Base-by-base conservation (phyloP, 92 coral and sea anemone species). In the Porites evermanni region DNA sequence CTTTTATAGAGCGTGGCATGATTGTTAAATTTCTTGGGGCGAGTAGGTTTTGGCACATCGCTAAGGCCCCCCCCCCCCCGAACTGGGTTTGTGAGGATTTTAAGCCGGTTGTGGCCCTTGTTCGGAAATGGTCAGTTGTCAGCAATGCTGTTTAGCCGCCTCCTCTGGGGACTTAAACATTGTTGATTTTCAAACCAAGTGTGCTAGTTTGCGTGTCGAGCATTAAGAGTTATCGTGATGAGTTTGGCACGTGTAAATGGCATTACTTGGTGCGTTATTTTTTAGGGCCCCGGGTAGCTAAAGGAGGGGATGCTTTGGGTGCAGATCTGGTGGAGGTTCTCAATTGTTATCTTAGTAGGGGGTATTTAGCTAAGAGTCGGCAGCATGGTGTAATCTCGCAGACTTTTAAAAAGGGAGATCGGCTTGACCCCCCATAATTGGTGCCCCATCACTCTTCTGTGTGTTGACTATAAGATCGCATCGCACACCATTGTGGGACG, bases 371-470 rank as follows among this genome's bases (percentile, higher is more conserved):
- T 20, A 16, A 19, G n/a, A 19, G 29, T 20, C 66, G 9, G 17
- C 1, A 18, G 7, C 0, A 0, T 12, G 80, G 18, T 16, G 67
- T 76, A 0, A 64, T 79, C 19, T n/a, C 77, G 20, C 53, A 21
- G 0, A 24, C 21, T 32, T 47, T 54, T 54, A 54, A 54, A 54
- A 54, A 54, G 13, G 59, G 59, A 8, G 59, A 54, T 54, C 59
- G 13, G 59, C 59, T 54, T 54, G 10, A 8, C 11, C 59, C 10
- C 13, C 1, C 1, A 1, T n/a, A 91, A 84, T 59, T 91, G 92
- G 90, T 79, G 94, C 2, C 94, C 92, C 6, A 91, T 91, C 19
- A 83, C 80, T 2, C 81, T 90, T 1, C 77, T 92, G 4, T 75
- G 75, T 13, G 83, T 29, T 0, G 95, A 92, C 52, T 89, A 86